Evolutionary conservation across 2,113 vertebrate species (phyloP).

Genomic region (Balaeniceps rex): DNA sequence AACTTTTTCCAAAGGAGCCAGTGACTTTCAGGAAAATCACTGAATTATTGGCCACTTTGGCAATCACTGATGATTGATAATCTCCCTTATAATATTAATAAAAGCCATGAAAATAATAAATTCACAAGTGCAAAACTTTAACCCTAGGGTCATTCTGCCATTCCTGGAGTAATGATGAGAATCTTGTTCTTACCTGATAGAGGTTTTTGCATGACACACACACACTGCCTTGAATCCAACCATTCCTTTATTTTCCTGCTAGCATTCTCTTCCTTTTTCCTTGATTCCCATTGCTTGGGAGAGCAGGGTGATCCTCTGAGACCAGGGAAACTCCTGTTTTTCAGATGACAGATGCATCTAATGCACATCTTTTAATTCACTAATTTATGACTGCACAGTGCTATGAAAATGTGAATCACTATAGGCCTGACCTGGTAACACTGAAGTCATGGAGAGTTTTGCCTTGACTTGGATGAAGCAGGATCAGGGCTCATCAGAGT

Average conservation of each 20-base stretch:
- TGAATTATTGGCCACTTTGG: constrained; percentile 22
- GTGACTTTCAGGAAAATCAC: constrained; percentile 14
- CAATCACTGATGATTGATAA: not conserved
- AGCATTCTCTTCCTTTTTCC: not conserved
- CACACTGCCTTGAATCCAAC: not conserved
- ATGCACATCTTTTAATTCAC: not conserved
- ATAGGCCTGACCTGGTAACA: not conserved
- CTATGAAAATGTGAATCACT: not conserved
- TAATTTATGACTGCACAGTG: not conserved
- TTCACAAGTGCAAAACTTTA: constrained; percentile 59
- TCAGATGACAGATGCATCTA: not conserved
- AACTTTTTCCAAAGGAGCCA: constrained; percentile 18
- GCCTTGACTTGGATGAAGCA: not conserved
- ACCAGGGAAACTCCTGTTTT: not conserved
- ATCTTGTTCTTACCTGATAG: not conserved
- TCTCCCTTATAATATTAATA: not conserved
- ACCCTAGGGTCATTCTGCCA: not conserved
- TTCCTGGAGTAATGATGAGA: not conserved
- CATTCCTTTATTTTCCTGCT: not conserved
- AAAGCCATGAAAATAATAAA: constrained; percentile 52
- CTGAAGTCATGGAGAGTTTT: not conserved
- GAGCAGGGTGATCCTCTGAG: constrained; percentile 10
- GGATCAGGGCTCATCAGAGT: not conserved
- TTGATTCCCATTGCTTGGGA: not conserved
- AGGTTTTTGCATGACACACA: not conserved